phyloP scores from a whole-genome alignment of 2,113 vertebrate species.

The Asarcornis scutulata region DNA sequence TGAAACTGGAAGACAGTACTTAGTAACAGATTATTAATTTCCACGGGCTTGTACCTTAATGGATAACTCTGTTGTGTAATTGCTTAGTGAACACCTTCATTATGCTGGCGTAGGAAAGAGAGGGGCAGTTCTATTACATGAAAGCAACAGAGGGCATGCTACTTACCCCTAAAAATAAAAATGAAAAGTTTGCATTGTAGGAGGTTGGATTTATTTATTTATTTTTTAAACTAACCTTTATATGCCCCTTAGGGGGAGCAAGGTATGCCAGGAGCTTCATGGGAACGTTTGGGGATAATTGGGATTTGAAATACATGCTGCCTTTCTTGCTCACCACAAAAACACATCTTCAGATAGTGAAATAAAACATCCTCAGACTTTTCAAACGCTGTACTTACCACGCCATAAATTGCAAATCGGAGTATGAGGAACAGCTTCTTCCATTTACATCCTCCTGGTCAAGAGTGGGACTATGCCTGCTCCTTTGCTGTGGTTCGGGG shows the following conservation, averaged over 20 bases:
- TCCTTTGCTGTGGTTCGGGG: background rate
- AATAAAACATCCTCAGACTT: constrained; percentile 30
- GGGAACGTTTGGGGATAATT: constrained; percentile 2
- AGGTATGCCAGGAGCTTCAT: constrained; percentile 4
- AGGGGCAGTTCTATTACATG: background rate
- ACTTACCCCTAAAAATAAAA: background rate
- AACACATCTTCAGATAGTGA: constrained; percentile 24
- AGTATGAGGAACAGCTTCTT: background rate
- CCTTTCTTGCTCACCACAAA: constrained; percentile 53
- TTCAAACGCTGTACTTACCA: background rate
- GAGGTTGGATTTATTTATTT: background rate
- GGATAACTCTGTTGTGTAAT: background rate
- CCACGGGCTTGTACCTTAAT: background rate
- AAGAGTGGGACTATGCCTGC: background rate
- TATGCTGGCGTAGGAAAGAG: background rate
- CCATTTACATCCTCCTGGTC: background rate
- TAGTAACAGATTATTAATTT: background rate
- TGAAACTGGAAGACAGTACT: background rate
- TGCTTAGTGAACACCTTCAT: background rate
- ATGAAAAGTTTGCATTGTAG: background rate
- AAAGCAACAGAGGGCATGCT: background rate
- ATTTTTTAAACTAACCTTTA: constrained; percentile 16
- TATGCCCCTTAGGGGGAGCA: background rate
- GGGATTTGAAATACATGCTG: constrained; percentile 33
- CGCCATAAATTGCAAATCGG: constrained; percentile 36